Evolutionary conservation across 1,140 invertebrate species (phyloP).

Genomic region (Sminthurides bifidus): DNA sequence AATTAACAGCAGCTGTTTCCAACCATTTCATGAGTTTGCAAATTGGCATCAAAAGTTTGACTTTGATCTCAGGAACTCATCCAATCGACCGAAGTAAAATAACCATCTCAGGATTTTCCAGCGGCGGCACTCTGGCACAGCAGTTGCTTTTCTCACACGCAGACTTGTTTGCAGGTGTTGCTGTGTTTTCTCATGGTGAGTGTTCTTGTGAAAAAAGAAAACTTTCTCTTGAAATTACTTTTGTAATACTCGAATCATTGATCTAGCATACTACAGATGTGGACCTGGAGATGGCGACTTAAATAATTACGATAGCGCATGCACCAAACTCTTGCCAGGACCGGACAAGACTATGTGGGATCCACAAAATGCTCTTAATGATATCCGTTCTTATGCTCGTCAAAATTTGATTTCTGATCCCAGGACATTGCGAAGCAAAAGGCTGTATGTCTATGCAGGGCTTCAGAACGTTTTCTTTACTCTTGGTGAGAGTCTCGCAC

Average conservation of each 20-base stretch:
- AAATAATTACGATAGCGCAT: constrained; percentile 15
- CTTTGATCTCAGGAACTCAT: no score
- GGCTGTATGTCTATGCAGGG: constrained; percentile 24
- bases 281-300: constrained; percentile 9
- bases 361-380: constrained; percentile 8
- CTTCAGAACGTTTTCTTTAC: constrained; percentile 13
- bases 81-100: constrained; percentile 6
- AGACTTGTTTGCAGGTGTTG: constrained; percentile 21
- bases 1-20: no score
- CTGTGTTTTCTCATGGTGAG: constrained; percentile 27
- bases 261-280: constrained; percentile 22
- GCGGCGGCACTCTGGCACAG: constrained; percentile 23
- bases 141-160: constrained; percentile 23
- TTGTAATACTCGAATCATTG: neutral
- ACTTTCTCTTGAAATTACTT: no score
- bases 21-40: no score
- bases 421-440: constrained; percentile 4
- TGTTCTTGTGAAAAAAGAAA: neutral
- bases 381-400: constrained; percentile 12
- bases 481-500: neutral
- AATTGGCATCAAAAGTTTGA: no score
- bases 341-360: neutral
- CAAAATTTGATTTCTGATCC: constrained; percentile 24
- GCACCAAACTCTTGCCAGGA: constrained; percentile 14
- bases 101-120: constrained; percentile 25